Base-by-base conservation (phyloP, 1,140 invertebrate genomes). In the Amphibalanus amphitrite region DNA sequence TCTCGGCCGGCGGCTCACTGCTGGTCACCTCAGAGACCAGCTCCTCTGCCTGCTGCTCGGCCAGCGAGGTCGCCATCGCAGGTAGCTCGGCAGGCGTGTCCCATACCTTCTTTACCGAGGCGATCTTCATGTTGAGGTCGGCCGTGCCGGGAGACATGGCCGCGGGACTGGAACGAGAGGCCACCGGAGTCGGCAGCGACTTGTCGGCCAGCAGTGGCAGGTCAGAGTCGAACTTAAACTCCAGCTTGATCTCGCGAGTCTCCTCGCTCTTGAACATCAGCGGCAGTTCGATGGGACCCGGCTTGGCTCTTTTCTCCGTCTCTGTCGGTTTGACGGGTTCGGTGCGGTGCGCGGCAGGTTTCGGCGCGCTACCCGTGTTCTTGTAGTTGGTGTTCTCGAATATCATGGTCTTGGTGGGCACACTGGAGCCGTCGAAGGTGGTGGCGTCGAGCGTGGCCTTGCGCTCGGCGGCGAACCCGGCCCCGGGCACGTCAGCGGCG, bases 351-450 rank as follows among this genome's bases (percentile, higher is more conserved):
- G 85, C 73, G 29, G 29, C 70, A 71, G 69, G 72, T 59, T 74
- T 75, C 47, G 80, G 73, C 47, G 74, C 74, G 28, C 71, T 72
- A 6, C 72, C 69, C 69, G 79, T 79, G 71, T 86, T 85, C 80
- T 90, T 90, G 77, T 90, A 93, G 78, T 93, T 93, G 0, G 91
- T 93, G 79, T 94, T 94, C 78, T 94, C 92, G 78, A 94, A 94
- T 72, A 94, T 92, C 47, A 94, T 88, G 0, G 91, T 94, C 77
- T 92, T 89, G 25, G 93, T 90, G 0, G 90, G 89, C 0, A 89
- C 85, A 8, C 87, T 88, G 0, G 87, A 83, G 10, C 87, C 87
- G 78, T 91, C 89, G 26, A 86, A 77, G 28, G 86, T 82, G 70
- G 82, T 73, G 40, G 74, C 75, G 59, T 74, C 73, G 59, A 70